A percentile compares a stretch with the other conserved stretches of the same genome.
phyloP scores from a whole-genome alignment of 1,140 invertebrate species.

The Argopecten irradians region DNA sequence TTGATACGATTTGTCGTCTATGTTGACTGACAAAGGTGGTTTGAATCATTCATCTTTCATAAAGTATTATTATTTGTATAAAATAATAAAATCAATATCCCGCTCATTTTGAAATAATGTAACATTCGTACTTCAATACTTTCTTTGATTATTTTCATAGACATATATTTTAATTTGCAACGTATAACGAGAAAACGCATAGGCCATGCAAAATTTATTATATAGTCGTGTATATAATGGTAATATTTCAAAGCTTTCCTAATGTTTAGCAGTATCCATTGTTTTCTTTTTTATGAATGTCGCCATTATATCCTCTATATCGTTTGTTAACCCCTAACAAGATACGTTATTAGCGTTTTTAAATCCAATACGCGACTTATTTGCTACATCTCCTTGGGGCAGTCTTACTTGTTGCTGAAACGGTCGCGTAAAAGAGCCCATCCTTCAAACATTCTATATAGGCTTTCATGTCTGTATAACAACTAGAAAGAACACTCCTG shows the following conservation, averaged over 20 bases:
- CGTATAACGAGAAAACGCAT: neutral
- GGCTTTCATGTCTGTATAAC: neutral
- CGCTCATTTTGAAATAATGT: too few species aligned
- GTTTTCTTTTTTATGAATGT: neutral
- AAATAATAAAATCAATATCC: too few species aligned
- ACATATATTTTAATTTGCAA: neutral
- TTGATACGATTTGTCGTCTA: too few species aligned
- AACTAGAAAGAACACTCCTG: neutral
- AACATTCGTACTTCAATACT: too few species aligned
- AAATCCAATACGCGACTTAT: neutral
- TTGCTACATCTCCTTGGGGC: neutral
- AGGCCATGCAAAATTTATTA: neutral
- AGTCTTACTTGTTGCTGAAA: neutral
- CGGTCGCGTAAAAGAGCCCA: neutral
- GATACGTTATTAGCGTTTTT: neutral
- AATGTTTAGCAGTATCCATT: neutral
- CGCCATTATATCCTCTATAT: neutral
- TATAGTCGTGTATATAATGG: neutral
- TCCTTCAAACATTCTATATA: neutral
- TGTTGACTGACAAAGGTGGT: too few species aligned
- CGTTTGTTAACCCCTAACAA: neutral
- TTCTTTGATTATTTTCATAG: too few species aligned
- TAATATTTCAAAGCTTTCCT: neutral
- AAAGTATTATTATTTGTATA: too few species aligned
- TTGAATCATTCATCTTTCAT: too few species aligned